phyloP scores from a whole-genome alignment of 2,113 vertebrate genomes.

The Rhinoptilus africanus region DNA sequence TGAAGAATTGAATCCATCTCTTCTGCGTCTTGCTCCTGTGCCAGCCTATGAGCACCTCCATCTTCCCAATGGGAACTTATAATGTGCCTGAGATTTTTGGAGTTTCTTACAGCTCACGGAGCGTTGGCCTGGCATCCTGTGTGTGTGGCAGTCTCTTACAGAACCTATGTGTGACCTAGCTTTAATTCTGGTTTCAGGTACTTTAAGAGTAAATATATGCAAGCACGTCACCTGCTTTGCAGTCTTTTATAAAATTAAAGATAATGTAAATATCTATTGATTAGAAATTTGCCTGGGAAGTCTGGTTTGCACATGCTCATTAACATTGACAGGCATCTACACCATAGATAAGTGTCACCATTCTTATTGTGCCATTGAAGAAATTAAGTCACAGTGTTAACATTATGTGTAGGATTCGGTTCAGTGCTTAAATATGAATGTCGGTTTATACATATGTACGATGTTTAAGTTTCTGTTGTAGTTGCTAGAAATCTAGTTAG shows the following conservation, averaged over 20 bases:
- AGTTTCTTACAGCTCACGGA: not conserved
- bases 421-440: not conserved
- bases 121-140: not conserved
- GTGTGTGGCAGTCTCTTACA: not conserved
- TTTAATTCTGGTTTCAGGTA: not conserved
- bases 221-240: not conserved
- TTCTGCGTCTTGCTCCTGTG: not conserved
- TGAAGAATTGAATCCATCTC: not conserved
- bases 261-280: fast-evolving
- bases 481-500: not conserved
- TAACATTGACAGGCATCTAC: not conserved
- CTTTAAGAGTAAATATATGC: not conserved
- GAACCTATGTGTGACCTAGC: not conserved
- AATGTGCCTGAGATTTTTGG: not conserved
- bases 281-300: not conserved
- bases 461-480: not conserved
- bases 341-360: not conserved
- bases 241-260: not conserved
- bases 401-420: not conserved
- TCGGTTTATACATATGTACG: not conserved
- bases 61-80: not conserved
- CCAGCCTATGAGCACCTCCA: not conserved
- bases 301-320: not conserved
- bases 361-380: not conserved
- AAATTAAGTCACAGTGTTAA: not conserved